phyloP scores from a whole-genome alignment of 2,888 invertebrate species.

The Lithophane socia region DNA sequence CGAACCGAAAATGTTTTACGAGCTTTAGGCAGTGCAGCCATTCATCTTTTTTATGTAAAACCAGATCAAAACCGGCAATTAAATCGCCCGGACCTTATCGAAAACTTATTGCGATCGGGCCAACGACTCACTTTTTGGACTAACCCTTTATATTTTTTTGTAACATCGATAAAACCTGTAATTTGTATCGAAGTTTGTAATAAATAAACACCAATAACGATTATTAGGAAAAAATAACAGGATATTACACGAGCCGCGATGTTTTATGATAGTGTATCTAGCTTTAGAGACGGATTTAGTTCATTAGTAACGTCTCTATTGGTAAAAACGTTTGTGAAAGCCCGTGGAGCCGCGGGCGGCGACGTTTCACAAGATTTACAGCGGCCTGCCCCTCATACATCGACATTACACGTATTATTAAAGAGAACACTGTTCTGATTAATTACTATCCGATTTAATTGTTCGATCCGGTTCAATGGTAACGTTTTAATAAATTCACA shows the following conservation, averaged over 20 bases:
- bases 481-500: conserved; percentile 83
- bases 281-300: conserved; percentile 79
- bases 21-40: conserved; percentile 86
- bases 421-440: conserved; percentile 85
- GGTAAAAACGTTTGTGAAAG: conserved; percentile 88
- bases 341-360: conserved; percentile 82
- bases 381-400: conserved; percentile 82
- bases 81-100: conserved; percentile 90
- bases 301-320: conserved; percentile 89
- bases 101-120: conserved; percentile 90
- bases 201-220: conserved; percentile 91
- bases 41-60: conserved; percentile 90
- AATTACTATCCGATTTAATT: conserved; percentile 85
- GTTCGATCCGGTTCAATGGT: conserved; percentile 82
- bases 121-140: conserved; percentile 90
- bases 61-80: conserved; percentile 90
- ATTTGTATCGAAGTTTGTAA: conserved; percentile 88
- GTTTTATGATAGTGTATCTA: conserved; percentile 86
- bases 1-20: conserved; percentile 85
- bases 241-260: conserved; percentile 85
- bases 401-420: conserved; percentile 89
- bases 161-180: conserved; percentile 88
- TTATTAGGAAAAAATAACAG: conserved; percentile 90
- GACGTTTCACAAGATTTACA: conserved; percentile 85
- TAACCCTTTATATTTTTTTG: conserved; percentile 90